Evolutionary conservation across 1,140 invertebrate genomes (phyloP).

Genomic region (Pseudomyrmex sp.): DNA sequence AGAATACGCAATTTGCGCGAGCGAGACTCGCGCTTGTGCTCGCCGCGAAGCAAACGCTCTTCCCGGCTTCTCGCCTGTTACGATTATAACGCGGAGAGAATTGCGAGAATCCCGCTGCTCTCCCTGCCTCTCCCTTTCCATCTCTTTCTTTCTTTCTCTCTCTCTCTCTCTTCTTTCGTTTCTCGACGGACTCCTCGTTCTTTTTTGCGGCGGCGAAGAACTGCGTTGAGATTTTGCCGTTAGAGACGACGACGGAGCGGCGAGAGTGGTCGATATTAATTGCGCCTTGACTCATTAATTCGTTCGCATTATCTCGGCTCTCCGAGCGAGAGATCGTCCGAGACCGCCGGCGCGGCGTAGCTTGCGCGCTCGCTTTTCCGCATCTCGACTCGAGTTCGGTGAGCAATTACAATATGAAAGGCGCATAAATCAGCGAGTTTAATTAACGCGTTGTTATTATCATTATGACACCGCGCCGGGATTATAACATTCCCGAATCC

Average conservation of each 20-base stretch:
- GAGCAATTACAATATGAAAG: slow-evolving; percentile 85
- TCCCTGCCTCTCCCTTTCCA: not conserved
- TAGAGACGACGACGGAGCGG: slow-evolving; percentile 50
- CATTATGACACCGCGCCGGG: slow-evolving; percentile 76
- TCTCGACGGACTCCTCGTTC: not conserved
- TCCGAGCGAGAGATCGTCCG: slow-evolving; percentile 77
- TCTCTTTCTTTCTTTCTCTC: too few relatives aligned
- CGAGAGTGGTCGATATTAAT: slow-evolving; percentile 77
- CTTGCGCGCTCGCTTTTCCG: slow-evolving; percentile 62
- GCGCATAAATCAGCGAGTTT: slow-evolving; percentile 83
- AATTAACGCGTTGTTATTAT: slow-evolving; percentile 85
- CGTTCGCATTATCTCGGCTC: slow-evolving; percentile 79
- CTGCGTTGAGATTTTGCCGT: slow-evolving; percentile 35
- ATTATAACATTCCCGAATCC: slow-evolving; percentile 78
- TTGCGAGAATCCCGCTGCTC: slow-evolving; percentile 22
- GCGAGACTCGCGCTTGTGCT: slow-evolving; percentile 43
- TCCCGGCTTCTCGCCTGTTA: slow-evolving; percentile 3
- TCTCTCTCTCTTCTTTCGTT: not conserved
- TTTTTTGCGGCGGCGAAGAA: slow-evolving; percentile 11
- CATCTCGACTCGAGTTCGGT: slow-evolving; percentile 79
- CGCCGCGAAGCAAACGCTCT: not conserved
- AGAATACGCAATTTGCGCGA: slow-evolving; percentile 43
- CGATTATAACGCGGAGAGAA: slow-evolving; percentile 33
- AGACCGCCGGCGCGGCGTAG: slow-evolving; percentile 51
- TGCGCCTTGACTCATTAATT: slow-evolving; percentile 82